These are phyloP conservation scores for Antechinus flavipes DNA, from an alignment of 2,113 vertebrate species.

Conservation along the genomic window DNA sequence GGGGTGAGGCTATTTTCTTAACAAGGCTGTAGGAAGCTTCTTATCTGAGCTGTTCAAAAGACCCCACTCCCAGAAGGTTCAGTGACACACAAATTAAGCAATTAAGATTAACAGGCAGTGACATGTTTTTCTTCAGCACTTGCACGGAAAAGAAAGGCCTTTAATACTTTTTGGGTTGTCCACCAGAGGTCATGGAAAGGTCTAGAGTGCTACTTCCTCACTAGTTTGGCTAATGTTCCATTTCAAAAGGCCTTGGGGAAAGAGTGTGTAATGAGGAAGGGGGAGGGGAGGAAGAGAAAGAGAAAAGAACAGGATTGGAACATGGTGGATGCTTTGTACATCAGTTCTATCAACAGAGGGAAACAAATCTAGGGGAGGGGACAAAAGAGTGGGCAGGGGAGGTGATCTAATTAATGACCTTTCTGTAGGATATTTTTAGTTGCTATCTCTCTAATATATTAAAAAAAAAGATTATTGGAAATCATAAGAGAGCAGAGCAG, in stretches of 20 bases:
- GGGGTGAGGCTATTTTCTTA: conserved; percentile 1
- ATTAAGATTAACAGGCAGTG: conserved; percentile 1
- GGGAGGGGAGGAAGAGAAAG: background rate
- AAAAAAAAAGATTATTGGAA: conserved; percentile 32
- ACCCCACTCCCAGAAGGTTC: conserved; percentile 12
- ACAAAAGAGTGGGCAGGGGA: background rate
- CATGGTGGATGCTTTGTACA: background rate
- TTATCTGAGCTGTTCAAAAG: conserved; percentile 40
- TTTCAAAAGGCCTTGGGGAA: conserved; percentile 36
- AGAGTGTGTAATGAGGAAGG: background rate
- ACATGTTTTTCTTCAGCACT: background rate
- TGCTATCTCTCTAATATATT: conserved; percentile 21
- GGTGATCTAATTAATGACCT: conserved; percentile 10
- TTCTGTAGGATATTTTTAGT: conserved; percentile 45
- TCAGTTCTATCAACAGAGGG: background rate
- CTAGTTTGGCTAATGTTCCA: background rate
- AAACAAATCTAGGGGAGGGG: background rate
- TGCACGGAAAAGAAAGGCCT: background rate
- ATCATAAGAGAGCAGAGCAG: conserved; percentile 12
- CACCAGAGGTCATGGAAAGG: background rate
- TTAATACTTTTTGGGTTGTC: background rate
- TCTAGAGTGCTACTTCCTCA: background rate
- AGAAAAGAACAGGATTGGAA: background rate
- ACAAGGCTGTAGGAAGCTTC: conserved; percentile 46
- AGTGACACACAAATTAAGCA: conserved; percentile 31